Base-by-base conservation (phyloP, 2,888 invertebrate species). In the Archips xylosteana region DNA sequence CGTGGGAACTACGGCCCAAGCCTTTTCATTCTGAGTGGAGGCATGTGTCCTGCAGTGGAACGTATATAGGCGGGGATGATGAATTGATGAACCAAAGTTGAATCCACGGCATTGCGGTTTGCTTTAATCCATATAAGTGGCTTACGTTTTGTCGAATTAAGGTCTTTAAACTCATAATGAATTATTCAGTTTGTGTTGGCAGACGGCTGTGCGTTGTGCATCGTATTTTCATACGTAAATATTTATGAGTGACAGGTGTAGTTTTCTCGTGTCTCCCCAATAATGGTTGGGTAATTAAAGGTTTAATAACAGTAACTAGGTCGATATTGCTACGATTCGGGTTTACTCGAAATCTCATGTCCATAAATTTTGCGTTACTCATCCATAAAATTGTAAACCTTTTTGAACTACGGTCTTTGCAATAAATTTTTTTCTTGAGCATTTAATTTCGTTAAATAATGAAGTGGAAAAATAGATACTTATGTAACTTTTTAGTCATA, bases 211-310 rank as follows among this genome's bases (percentile, higher is more conserved):
- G 36, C 49, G 61, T 49, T 61, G 62, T 45, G 67, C 39, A n/a
- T 6, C 39, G 39, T 59, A 64, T 73, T 73, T 64, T 72, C 72
- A 62, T 63, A 68, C 51, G 73, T 73, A 59, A 73, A 73, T 73
- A 73, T 73, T 68, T 64, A 73, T 73, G 63, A 73, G 67, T 57
- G 72, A 63, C 67, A 72, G 71, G 57, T 72, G 67, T 68, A 68
- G 72, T 67, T 72, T 67, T 62, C 72, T 57, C 62, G 62, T 62
- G 47, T 47, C 8, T 3, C 32, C 8, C 13, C 36, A 5, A 32
- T 23, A 32, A 13, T 63, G 47, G 32, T 4, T 5, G 2, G 57
- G 32, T 54, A 10, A 57, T 57, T 57, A 32, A 57, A 23, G 32
- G 57, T 32, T 57, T 57, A 57, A 1, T n/a, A 15, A 1, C 5